Base-by-base conservation (phyloP, 2,888 invertebrate species). In the Drosophila paramelanica region DNA sequence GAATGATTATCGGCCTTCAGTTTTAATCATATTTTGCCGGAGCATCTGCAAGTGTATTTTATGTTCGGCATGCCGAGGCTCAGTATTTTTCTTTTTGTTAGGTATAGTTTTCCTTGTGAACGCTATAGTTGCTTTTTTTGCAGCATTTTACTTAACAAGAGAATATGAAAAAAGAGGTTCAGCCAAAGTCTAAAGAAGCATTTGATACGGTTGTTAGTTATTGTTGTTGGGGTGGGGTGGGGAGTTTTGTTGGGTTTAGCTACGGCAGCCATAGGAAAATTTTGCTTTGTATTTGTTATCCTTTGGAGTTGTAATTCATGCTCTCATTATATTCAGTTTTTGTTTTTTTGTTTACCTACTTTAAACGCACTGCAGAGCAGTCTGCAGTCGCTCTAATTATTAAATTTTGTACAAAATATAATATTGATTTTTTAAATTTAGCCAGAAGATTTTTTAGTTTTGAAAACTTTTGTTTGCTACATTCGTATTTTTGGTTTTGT, bases 141-240 rank as follows among this genome's bases (percentile, higher is more conserved):
- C 23, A 55, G 43, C 53, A 60, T 57, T 66, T 41, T 50, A 65
- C 20, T 62, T 57, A 52, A 60, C 43, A 51, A 50, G 41, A 23
- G 27, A 61, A 13, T 36, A 57, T 33, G 11, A 38, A 17, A 51
- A 73, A 66, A 76, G 13, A 81, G 88, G 78, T 89, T 84, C 84
- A 84, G 89, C 89, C 89, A 89, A 88, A 77, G 67, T 79, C 86
- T 85, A 88, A 64, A 60, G 50, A 85, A 85, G 73, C 76, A 53
- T 45, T 61, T 67, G 20, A 70, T 67, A 68, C 46, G 50, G 45
- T 71, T 68, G 27, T 51, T 49, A 67, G 36, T 43, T 59, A 42
- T 36, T 13, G 51, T 36, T 36, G 13, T 31, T 31, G 14, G 39
- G 6, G 39, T 8, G 14, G 14, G 49, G 27, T 3, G 31, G 42